Conservation (phyloP, 2,113 vertebrate species). For the Nothoprocta pentlandii region DNA sequence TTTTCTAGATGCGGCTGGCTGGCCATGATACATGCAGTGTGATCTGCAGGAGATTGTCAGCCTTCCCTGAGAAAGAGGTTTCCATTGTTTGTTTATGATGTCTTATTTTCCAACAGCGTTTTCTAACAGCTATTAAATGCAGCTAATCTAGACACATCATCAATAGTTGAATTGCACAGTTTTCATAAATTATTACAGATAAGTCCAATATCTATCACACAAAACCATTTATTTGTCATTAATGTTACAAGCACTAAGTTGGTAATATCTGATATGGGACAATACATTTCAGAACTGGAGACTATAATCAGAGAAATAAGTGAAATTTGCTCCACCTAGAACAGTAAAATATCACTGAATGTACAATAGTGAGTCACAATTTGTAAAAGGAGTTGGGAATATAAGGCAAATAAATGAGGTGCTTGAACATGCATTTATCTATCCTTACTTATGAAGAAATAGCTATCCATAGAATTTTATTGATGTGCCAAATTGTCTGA, state of each 20-base stretch:
- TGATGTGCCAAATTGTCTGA: not conserved
- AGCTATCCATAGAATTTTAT: not conserved
- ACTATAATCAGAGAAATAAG: not conserved
- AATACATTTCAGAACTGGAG: not conserved
- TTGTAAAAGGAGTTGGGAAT: not conserved
- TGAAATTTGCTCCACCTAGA: not conserved
- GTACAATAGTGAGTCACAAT: not conserved
- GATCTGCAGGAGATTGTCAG: not conserved
- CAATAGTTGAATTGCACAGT: not conserved
- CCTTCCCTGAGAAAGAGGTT: not conserved
- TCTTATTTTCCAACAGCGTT: not conserved
- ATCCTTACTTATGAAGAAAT: not conserved
- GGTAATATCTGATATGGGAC: not conserved
- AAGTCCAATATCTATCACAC: not conserved
- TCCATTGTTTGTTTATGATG: not conserved
- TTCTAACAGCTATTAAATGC: not conserved
- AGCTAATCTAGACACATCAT: not conserved
- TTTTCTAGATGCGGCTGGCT: not conserved
- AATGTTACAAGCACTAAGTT: not conserved
- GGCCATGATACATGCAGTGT: not conserved
- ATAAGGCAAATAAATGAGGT: not conserved
- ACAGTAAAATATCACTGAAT: not conserved
- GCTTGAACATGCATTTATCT: not conserved
- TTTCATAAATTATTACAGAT: not conserved
- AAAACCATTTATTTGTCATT: not conserved